Evolutionary conservation across 2,797 vertebrate species (phyloP).

Genomic region (Myotis myotis): DNA sequence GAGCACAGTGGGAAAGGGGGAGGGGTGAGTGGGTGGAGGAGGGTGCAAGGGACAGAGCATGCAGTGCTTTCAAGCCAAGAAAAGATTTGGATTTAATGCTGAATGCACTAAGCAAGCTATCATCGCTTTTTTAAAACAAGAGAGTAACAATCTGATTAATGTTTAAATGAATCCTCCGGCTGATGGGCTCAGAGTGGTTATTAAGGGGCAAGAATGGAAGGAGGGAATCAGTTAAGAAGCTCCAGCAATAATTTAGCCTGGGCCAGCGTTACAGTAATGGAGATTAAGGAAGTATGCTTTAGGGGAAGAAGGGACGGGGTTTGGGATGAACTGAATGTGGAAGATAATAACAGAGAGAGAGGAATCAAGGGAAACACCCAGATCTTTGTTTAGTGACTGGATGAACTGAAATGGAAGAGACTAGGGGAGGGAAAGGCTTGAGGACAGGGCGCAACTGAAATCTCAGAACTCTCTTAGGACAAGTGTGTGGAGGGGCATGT

Average conservation of each 20-base stretch:
- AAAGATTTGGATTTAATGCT: conserved; percentile 1
- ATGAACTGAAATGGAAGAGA: neutral
- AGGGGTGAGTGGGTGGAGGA: accelerated
- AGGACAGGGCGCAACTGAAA: neutral
- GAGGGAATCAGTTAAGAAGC: neutral
- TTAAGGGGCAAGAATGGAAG: neutral
- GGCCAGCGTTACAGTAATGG: neutral
- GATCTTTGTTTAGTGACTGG: neutral
- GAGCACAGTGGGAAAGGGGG: neutral
- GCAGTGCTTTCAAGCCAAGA: neutral
- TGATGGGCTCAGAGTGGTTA: neutral
- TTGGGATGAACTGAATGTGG: neutral
- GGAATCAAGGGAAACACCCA: neutral
- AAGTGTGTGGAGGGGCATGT: neutral
- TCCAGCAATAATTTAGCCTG: neutral
- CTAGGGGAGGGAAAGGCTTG: neutral
- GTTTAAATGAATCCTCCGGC: neutral
- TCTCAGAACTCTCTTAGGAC: neutral
- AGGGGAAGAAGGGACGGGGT: neutral
- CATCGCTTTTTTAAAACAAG: neutral
- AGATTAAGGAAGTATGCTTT: neutral
- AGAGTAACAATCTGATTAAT: neutral
- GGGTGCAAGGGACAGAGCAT: neutral
- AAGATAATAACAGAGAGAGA: neutral
- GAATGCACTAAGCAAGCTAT: neutral